Base-by-base conservation (phyloP, 2,797 vertebrate species). In the Sebastes matsubarae region DNA sequence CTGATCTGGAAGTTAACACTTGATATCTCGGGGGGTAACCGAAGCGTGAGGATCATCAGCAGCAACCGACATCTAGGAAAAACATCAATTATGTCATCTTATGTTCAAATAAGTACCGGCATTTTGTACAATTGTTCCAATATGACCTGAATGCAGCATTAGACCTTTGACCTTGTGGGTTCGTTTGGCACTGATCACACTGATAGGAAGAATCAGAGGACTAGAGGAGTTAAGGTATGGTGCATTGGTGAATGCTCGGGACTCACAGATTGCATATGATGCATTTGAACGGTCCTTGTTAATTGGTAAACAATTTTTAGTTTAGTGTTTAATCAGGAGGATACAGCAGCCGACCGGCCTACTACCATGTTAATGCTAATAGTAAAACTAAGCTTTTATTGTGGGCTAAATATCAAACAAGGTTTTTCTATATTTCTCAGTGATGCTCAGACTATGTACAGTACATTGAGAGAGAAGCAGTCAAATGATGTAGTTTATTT, bases 401-500 rank as follows among this genome's bases (percentile, higher is more conserved):
- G 77, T 74, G 83, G 88, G 79, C 67, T 81, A 75, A 88, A 82
- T 58, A 32, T 80, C 80, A 77, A 78, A 79, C 42, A 57, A 65
- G 38, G 50, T 75, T 57, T 74, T 18, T 52, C 65, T 75, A 68
- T 72, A 68, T 78, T 59, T 72, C 52, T 83, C 81, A 69, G 68
- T 67, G 74, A 83, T 71, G 77, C 75, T 87, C 54, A 25, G 69
- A 79, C 72, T 80, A 87, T 50, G 72, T 82, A 91, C 89, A 89
- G 88, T 87, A 90, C 74, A 58, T 69, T 34, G 77, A 88, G 60
- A 75, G 65, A 87, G 80, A 76, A 73, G 80, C 82, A 75, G 77
- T 84, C 76, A 84, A 64, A 85, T 50, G 46, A 74, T 34, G 29
- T 32, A 6, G 18, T 65, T 83, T 81, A 61, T 85, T 87, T 86